Evolutionary conservation across 2,113 vertebrate genomes (phyloP), one percentile per base, ranked within the genome.

Genomic region (Mus spicilegus): DNA sequence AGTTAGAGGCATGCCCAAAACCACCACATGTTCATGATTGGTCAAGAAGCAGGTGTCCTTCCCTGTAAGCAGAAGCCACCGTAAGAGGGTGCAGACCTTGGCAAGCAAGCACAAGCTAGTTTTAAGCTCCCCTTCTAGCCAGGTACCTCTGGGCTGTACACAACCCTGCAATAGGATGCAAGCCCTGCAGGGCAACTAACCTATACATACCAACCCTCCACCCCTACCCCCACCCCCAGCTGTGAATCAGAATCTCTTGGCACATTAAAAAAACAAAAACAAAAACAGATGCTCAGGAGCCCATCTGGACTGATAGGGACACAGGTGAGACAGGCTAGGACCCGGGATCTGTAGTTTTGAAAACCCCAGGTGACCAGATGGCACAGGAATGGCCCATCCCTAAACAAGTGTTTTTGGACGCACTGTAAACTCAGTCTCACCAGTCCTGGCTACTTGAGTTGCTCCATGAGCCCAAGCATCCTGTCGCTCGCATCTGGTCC

Each of bases 321-420:
- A 13, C 54, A 81, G 26, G 65, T 42, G 3, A n/a, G 73, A 39
- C 51, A 16, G 76, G 36, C 39, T 10, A 73, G 72, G 63, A 46
- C n/a, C 76, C 33, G 75, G 87, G 28, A 87, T 93, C 89, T 91
- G 42, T 46, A 51, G 36, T 46, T 91, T 56, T 88, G 95, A 72
- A 61, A 89, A 9, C 7, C 19, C 58, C 76, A 33, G 56, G 63
- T 49, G 90, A 96, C 84, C 87, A 84, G 11, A 24, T 76, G 90
- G 93, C 76, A 14, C 65, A 42, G 75, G 70, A 85, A 94, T 12
- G 65, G 0, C 12, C 30, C 36, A 51, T 80, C 61, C 84, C 33
- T 81, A 5, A 65, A 95, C 76, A 72, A 75, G 30, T 28, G 6
- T 33, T 90, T 93, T 88, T 54, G 65, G 75, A 93, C 70, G 56